Evolutionary conservation across 2,113 vertebrate species (phyloP).

Genomic region (Macrotus californicus): DNA sequence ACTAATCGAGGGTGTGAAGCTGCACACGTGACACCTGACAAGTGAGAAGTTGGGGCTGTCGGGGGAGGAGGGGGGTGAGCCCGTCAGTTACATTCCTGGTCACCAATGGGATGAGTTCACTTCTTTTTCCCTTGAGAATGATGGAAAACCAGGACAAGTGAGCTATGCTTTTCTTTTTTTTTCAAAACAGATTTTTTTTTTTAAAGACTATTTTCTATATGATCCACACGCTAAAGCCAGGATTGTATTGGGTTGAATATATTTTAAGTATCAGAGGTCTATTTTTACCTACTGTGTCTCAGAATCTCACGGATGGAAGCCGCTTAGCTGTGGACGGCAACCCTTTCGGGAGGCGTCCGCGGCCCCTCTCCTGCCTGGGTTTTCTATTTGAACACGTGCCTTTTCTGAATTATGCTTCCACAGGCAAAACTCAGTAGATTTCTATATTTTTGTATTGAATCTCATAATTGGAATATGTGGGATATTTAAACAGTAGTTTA

Average conservation of each 20-base stretch:
- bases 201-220: slow-evolving; percentile 76
- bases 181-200: slow-evolving; percentile 68
- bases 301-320: slow-evolving; percentile 73
- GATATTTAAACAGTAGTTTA: slow-evolving; percentile 79
- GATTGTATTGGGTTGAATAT: slow-evolving; percentile 77
- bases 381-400: slow-evolving; percentile 83
- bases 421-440: slow-evolving; percentile 80
- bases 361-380: slow-evolving; percentile 71
- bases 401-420: slow-evolving; percentile 84
- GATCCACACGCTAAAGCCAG: slow-evolving; percentile 74
- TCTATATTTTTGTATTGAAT: slow-evolving; percentile 85
- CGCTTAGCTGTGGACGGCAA: slow-evolving; percentile 70
- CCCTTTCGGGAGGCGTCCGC: slow-evolving; percentile 62
- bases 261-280: slow-evolving; percentile 82
- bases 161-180: slow-evolving; percentile 68
- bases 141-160: slow-evolving; percentile 72
- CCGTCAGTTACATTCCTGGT: slow-evolving; percentile 26
- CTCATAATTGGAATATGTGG: slow-evolving; percentile 77
- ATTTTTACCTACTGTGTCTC: slow-evolving; percentile 83
- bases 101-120: slow-evolving; percentile 64
- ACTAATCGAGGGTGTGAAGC: slow-evolving; percentile 22
- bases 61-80: slow-evolving; percentile 37
- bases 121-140: slow-evolving; percentile 70
- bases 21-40: background rate
- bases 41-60: background rate